A percentile compares a stretch with the other conserved stretches of the same genome.
These are phyloP conservation scores for Rhinolophus sinicus DNA, from an alignment of 2,113 vertebrate genomes.

Conservation along the genomic window DNA sequence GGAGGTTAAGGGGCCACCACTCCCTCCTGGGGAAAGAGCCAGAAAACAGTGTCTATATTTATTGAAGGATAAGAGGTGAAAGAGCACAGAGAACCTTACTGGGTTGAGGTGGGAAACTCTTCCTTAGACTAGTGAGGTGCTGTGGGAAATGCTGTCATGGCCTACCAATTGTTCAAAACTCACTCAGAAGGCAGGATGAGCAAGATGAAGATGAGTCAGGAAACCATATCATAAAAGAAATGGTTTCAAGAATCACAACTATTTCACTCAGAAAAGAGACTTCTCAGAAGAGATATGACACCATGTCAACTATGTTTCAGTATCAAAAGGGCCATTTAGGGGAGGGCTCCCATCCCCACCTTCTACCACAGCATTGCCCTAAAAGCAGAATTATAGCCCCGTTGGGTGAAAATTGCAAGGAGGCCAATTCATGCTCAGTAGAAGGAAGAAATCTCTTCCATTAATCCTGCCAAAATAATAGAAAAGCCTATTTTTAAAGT, in stretches of 20 bases:
- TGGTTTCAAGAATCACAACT: background rate
- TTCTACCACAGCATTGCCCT: background rate
- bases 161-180: background rate
- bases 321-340: background rate
- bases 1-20: too few relatives aligned
- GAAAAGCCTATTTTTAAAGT: background rate
- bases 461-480: background rate
- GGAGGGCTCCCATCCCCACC: background rate
- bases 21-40: background rate
- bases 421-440: background rate
- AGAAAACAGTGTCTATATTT: background rate
- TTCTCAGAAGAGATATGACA: background rate
- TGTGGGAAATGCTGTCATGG: background rate
- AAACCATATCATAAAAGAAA: background rate
- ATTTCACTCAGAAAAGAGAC: background rate
- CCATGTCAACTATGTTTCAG: background rate
- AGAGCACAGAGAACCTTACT: background rate
- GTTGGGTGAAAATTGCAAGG: background rate
- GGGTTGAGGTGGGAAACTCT: background rate
- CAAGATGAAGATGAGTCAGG: background rate
- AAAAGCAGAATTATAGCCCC: background rate
- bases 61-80: background rate
- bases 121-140: background rate
- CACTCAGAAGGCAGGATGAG: background rate
- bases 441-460: slow-evolving; percentile 27